Evolutionary conservation across 2,888 invertebrate genomes (phyloP).

Genomic region (Endotricha flammealis): DNA sequence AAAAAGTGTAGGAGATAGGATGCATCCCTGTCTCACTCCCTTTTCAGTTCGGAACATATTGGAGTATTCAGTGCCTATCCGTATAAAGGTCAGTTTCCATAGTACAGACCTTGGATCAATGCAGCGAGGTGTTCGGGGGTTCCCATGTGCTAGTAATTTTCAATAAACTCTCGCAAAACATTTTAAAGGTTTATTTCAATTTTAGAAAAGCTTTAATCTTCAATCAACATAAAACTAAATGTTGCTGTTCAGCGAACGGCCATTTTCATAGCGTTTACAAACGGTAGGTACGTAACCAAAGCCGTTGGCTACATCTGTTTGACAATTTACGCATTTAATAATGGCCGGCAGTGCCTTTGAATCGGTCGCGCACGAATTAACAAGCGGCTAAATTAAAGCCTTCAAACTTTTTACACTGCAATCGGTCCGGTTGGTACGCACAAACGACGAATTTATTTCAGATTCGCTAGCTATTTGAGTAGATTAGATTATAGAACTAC

Average conservation of each 20-base stretch:
- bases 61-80: too few relatives aligned
- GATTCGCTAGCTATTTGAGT: too few relatives aligned
- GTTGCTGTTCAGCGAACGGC: conserved; percentile 33
- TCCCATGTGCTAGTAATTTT: background rate
- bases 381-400: conserved; percentile 70
- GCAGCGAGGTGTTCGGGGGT: too few relatives aligned
- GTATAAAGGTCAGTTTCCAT: too few relatives aligned
- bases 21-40: too few relatives aligned
- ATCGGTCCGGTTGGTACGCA: conserved; percentile 45
- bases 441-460: too few relatives aligned
- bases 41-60: too few relatives aligned
- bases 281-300: conserved; percentile 48
- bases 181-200: too few relatives aligned
- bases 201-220: conserved; percentile 18
- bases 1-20: too few relatives aligned
- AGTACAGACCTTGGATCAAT: too few relatives aligned
- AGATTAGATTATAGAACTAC: too few relatives aligned
- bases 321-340: conserved; percentile 77
- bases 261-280: conserved; percentile 66
- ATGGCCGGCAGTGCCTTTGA: conserved; percentile 68
- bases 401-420: conserved; percentile 62
- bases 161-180: background rate
- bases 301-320: conserved; percentile 72
- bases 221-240: conserved; percentile 26
- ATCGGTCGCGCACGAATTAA: conserved; percentile 72